A percentile compares a stretch with the other conserved stretches of the same genome.
Conservation (phyloP, 2,888 invertebrate species). For the Temnothorax rugatulus region DNA sequence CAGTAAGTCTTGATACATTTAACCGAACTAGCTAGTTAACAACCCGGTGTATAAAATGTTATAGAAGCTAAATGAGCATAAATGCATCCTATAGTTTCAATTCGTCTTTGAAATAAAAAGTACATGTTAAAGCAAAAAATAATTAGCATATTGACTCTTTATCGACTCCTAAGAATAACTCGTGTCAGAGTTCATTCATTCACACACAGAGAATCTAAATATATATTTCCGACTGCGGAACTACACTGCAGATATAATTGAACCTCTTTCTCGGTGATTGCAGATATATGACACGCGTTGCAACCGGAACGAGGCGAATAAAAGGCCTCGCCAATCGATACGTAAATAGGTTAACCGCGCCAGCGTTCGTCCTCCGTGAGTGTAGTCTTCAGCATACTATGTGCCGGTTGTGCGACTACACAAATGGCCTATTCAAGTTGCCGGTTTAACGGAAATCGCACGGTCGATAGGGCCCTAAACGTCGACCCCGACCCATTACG, state of each 20-base stretch:
- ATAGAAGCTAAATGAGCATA: neutral
- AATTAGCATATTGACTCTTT: neutral
- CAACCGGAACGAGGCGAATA: conserved; percentile 71
- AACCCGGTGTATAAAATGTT: neutral
- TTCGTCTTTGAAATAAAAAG: neutral
- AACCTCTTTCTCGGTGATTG: conserved; percentile 61
- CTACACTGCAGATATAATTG: conserved; percentile 3
- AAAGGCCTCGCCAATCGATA: conserved; percentile 72
- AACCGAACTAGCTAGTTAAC: neutral
- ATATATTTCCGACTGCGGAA: neutral
- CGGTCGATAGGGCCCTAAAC: conserved; percentile 76
- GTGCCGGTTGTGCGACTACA: conserved; percentile 37
- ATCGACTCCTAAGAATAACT: neutral
- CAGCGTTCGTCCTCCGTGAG: conserved; percentile 64
- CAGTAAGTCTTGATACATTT: neutral
- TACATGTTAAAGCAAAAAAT: neutral
- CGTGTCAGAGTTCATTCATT: neutral
- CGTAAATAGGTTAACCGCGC: conserved; percentile 75
- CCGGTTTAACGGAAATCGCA: conserved; percentile 78
- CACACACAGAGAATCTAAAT: neutral
- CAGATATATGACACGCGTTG: conserved; percentile 52
- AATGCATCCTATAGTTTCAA: neutral
- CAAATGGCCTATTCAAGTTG: conserved; percentile 73
- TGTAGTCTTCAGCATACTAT: conserved; percentile 58
- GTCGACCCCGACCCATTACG: conserved; percentile 69